Conservation (phyloP, 2,888 invertebrate species). For the Incurvaria masculella region DNA sequence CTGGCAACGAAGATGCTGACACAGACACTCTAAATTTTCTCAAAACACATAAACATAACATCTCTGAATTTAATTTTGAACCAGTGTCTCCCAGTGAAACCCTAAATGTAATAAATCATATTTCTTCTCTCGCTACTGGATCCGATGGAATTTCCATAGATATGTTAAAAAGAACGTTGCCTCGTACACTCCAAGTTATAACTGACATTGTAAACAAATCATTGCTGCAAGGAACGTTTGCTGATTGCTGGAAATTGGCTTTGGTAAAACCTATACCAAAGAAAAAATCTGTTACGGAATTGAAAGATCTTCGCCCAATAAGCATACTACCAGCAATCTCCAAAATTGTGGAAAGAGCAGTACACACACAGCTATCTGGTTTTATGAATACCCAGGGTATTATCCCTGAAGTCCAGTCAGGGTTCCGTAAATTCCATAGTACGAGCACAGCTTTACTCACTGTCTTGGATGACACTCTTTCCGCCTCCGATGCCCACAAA, state of each 20-base stretch:
- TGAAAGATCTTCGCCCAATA: not conserved
- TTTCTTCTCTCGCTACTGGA: no score
- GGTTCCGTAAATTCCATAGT: no score
- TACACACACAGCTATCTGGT: no score
- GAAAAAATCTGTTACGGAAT: not conserved
- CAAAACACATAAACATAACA: not conserved
- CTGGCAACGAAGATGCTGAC: not conserved
- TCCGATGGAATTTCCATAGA: not conserved
- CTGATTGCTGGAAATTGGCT: not conserved
- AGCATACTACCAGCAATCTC: no score
- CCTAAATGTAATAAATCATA: not conserved
- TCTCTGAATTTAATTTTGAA: not conserved
- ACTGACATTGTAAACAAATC: not conserved
- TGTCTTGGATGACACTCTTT: no score
- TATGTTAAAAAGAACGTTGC: not conserved
- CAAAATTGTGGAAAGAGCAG: no score
- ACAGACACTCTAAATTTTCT: not conserved
- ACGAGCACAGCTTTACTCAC: no score
- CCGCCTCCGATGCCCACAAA: no score
- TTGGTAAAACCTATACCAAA: conserved; percentile 1
- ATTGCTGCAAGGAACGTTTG: not conserved
- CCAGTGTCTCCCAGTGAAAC: not conserved
- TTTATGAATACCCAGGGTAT: no score
- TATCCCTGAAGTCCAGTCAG: no score
- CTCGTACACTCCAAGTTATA: not conserved